Evolutionary conservation across 1,140 invertebrate species (phyloP).

Genomic region (Acromyrmex echinatior): DNA sequence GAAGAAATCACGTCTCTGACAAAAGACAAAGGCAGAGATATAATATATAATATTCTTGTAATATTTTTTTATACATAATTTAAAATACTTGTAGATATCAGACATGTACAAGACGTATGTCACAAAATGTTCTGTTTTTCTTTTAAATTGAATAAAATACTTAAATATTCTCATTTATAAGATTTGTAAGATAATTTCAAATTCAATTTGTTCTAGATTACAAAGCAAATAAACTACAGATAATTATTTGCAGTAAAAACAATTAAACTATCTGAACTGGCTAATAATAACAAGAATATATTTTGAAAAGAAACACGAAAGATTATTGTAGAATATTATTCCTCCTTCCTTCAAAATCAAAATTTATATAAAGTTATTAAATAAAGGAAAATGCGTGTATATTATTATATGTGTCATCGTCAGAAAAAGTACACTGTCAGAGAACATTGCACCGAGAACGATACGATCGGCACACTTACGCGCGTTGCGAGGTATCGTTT

Average conservation of each 20-base stretch:
- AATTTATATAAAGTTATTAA: neutral
- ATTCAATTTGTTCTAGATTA: neutral
- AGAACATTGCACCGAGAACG: neutral
- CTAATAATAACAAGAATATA: neutral
- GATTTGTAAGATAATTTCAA: neutral
- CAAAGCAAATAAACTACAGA: neutral
- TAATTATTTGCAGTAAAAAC: neutral
- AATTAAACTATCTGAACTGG: neutral
- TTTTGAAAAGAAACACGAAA: neutral
- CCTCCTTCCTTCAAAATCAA: neutral
- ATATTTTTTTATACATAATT: neutral
- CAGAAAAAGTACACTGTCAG: neutral
- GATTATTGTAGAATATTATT: neutral
- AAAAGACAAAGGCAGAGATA: no score
- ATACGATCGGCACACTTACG: slow-evolving; percentile 22
- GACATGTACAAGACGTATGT: neutral
- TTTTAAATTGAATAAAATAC: neutral
- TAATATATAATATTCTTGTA: neutral
- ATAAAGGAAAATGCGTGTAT: neutral
- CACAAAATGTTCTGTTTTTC: neutral
- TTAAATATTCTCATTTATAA: neutral
- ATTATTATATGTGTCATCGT: neutral
- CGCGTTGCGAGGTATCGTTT: slow-evolving; percentile 33
- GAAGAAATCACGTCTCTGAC: no score
- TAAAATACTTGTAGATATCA: neutral